phyloP scores from a whole-genome alignment of 1,140 invertebrate genomes.

The Leptinotarsa defecta region DNA sequence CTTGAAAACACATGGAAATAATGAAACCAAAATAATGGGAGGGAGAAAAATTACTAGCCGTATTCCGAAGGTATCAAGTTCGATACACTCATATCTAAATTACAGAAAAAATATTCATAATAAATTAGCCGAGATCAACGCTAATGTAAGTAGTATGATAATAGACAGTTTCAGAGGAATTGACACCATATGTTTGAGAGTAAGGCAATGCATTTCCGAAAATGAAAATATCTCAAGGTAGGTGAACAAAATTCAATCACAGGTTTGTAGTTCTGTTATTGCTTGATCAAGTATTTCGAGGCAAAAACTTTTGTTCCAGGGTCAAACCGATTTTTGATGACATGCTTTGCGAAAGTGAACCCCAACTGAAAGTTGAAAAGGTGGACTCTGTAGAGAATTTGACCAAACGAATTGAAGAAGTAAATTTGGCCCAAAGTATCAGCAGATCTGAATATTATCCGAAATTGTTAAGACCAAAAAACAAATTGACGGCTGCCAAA shows the following conservation, averaged over 20 bases:
- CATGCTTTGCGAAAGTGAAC: no score
- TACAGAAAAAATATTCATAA: conserved; percentile 33
- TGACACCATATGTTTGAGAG: conserved; percentile 42
- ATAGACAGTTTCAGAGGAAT: conserved; percentile 40
- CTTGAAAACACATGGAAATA: background rate
- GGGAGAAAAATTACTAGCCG: background rate
- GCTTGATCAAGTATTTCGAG: no score
- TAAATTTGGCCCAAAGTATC: background rate
- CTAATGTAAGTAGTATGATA: conserved; percentile 45
- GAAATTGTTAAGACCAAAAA: conserved; percentile 4
- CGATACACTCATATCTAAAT: conserved; percentile 16
- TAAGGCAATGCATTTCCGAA: conserved; percentile 31
- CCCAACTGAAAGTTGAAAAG: no score
- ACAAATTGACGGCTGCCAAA: conserved; percentile 16
- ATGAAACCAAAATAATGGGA: background rate
- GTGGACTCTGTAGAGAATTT: no score
- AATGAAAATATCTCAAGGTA: conserved; percentile 9
- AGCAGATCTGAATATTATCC: background rate
- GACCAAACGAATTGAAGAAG: no score
- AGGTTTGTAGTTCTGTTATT: no score
- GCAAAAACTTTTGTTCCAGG: no score
- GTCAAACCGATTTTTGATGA: no score
- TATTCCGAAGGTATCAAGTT: conserved; percentile 1
- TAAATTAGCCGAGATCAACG: conserved; percentile 39
- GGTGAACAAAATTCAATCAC: background rate